phyloP scores from a whole-genome alignment of 2,797 vertebrate genomes.

The Champsocephalus esox region DNA sequence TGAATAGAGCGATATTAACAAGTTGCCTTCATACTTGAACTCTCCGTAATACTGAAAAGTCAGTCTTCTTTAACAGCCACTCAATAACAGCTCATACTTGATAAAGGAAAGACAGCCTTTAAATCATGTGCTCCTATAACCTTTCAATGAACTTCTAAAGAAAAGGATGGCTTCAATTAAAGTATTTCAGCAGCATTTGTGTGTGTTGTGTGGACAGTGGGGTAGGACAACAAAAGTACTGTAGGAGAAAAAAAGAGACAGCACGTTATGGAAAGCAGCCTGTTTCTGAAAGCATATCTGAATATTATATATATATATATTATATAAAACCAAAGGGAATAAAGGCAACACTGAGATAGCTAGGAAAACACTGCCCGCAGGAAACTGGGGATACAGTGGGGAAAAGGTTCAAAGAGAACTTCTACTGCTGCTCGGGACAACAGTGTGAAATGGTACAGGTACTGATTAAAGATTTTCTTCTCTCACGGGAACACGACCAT shows the following conservation, averaged over 20 bases:
- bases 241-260: conserved; percentile 3
- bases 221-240: neutral
- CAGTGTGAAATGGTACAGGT: conserved; percentile 20
- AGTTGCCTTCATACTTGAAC: conserved; percentile 3
- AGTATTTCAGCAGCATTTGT: neutral
- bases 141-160: neutral
- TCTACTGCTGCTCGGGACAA: conserved; percentile 13
- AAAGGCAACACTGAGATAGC: conserved; percentile 1
- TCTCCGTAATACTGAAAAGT: neutral
- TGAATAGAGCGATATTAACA: conserved; percentile 6
- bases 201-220: neutral
- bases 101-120: conserved; percentile 1
- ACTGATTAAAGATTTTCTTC: conserved; percentile 20
- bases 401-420: conserved; percentile 17
- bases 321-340: conserved; percentile 10
- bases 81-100: neutral
- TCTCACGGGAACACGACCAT: neutral
- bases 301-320: neutral
- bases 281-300: conserved; percentile 12
- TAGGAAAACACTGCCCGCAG: neutral
- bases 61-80: neutral
- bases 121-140: neutral
- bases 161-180: neutral
- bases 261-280: conserved; percentile 5
- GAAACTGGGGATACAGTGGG: conserved; percentile 5